Evolutionary conservation across 92 coral and sea anemone genomes (phyloP).

Genomic region (Zoanthus gigantus): DNA sequence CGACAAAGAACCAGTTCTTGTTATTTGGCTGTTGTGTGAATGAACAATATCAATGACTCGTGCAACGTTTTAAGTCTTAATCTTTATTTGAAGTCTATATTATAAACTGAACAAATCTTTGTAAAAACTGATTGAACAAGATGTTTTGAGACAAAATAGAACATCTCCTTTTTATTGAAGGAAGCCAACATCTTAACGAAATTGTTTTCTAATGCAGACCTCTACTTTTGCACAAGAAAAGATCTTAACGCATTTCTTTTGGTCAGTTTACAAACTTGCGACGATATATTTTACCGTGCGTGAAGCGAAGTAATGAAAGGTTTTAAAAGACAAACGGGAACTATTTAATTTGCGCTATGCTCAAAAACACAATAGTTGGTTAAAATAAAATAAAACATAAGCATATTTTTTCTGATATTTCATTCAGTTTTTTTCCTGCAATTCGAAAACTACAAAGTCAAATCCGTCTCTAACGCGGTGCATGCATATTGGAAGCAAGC

Average conservation of each 20-base stretch:
- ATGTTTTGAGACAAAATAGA: background rate
- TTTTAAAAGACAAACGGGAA: too few species aligned
- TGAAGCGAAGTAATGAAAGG: background rate
- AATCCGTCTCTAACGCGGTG: conserved; percentile 43
- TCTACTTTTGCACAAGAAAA: background rate
- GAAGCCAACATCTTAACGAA: background rate
- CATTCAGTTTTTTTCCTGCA: conserved; percentile 23
- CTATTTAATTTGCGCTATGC: background rate
- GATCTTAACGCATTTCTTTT: background rate
- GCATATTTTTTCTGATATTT: conserved; percentile 10
- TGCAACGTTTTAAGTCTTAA: conserved; percentile 7
- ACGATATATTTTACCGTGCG: background rate
- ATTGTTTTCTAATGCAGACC: background rate
- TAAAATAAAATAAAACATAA: background rate
- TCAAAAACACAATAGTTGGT: conserved; percentile 15
- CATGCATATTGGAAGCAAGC: conserved; percentile 48
- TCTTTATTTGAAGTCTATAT: background rate
- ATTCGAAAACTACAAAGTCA: conserved; percentile 1
- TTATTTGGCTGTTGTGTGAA: conserved; percentile 8
- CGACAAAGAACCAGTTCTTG: background rate
- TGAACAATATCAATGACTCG: background rate
- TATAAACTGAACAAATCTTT: conserved; percentile 8
- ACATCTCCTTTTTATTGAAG: background rate
- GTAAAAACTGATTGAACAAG: background rate
- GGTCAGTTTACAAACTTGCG: background rate